Conservation (phyloP, 2,113 vertebrate genomes). For the Mungos mungo region DNA sequence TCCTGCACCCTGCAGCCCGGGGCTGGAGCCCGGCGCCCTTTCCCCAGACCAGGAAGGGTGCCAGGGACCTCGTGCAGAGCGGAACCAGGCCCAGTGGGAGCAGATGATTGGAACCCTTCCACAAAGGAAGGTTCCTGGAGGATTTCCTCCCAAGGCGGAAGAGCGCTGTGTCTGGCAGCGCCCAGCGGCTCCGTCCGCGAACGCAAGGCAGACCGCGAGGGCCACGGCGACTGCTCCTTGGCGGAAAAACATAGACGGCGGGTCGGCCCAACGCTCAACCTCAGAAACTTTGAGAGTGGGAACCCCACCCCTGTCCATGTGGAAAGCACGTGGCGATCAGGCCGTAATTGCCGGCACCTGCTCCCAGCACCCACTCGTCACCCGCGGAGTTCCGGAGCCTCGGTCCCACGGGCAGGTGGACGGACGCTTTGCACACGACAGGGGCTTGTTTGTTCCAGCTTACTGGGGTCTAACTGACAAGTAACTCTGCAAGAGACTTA, state of each 20-base stretch:
- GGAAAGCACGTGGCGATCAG: neutral
- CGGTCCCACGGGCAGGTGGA: accelerated
- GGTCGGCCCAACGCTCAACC: neutral
- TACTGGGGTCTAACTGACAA: neutral
- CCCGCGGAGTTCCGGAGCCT: neutral
- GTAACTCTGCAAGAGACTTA: accelerated
- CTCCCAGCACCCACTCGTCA: neutral
- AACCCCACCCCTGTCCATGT: accelerated
- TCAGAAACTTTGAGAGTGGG: neutral
- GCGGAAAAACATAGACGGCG: neutral
- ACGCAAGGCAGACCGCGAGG: accelerated
- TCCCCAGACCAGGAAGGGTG: no score
- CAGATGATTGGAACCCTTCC: neutral
- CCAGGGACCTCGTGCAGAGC: neutral
- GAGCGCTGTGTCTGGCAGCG: neutral
- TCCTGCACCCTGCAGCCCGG: accelerated
- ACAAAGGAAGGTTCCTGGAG: neutral
- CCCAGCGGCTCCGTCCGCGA: accelerated
- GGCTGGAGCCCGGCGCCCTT: accelerated
- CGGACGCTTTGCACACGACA: no score
- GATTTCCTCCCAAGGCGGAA: neutral
- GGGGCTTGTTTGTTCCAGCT: no score
- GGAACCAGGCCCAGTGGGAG: neutral
- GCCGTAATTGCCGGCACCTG: neutral
- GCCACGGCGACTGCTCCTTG: neutral